Evolutionary conservation across 2,797 vertebrate species (phyloP), one percentile per base, ranked within the genome.

Genomic region (Muscicapa striata): DNA sequence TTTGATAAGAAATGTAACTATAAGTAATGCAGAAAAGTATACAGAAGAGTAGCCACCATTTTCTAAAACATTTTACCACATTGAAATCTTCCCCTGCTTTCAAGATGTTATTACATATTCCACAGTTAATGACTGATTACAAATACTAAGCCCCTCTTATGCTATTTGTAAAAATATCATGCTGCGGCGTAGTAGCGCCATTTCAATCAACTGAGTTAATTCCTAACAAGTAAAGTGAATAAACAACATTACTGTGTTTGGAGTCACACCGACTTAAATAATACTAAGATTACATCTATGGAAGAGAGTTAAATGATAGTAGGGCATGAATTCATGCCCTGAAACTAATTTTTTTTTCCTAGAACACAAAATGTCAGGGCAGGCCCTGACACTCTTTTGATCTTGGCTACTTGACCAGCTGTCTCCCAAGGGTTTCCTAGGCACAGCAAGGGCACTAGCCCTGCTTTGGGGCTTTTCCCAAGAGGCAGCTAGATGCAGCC

Each of bases 261-360:
- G 77, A 94, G 66, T 57, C 83, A 86, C 16, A 93, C 55, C 90
- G 85, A 84, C 83, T 48, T 69, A 90, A 88, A 84, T 59, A 93
- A 58, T 17, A 41, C 41, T 30, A 58, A 51, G 62, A 83, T 16
- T 72, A 22, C 29, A 52, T 81, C 66, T 57, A 30, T 41, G 26
- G 48, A 76, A 94, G 51, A 49, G 48, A 92, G 57, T 66, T 55
- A 63, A 84, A 73, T 40, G 78, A 40, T 26, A 10, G 19, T 49
- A 58, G 41, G 73, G 49, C 69, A 93, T 9, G 27, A 63, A 85
- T 79, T 69, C 41, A 45, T 91, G 79, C 34, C 89, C 66, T 59
- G 38, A 14, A 90, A 88, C n/a, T 59, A 34, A 5, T 38, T 54
- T 78, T 81, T 82, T 86, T 82, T 77, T 29, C 49, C 19, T 46